Percentiles rank a stretch among this genome's conserved stretches.
These are phyloP conservation scores for Rhynchonycteris naso DNA, from an alignment of 2,797 vertebrate genomes.

Conservation along the genomic window DNA sequence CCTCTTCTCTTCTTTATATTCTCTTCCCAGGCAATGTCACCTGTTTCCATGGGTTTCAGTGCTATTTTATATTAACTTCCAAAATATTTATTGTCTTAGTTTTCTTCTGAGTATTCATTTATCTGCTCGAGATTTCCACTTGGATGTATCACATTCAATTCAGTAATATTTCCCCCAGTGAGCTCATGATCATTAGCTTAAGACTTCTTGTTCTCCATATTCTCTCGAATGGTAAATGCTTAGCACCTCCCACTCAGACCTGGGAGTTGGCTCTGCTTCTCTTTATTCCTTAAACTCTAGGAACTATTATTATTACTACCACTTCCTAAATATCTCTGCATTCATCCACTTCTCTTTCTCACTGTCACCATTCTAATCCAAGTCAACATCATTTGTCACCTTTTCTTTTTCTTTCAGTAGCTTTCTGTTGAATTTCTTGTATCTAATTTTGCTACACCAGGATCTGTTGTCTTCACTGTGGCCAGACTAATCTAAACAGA, in stretches of 20 bases:
- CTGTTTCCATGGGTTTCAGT: neutral
- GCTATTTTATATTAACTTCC: slow-evolving; percentile 26
- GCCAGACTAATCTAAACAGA: neutral
- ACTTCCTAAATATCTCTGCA: neutral
- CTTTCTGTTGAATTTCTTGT: neutral
- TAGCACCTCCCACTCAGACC: neutral
- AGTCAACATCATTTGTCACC: neutral
- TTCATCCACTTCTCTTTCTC: neutral
- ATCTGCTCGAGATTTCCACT: neutral
- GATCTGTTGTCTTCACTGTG: neutral
- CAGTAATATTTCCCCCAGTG: neutral
- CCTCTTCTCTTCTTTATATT: neutral
- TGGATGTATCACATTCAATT: neutral
- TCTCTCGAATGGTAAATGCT: neutral
- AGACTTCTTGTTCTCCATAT: neutral
- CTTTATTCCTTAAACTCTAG: neutral
- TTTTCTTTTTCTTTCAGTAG: neutral
- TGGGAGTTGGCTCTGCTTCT: neutral
- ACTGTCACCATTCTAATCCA: neutral
- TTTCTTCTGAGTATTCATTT: slow-evolving; percentile 32
- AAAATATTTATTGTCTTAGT: neutral
- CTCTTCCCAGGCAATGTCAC: neutral
- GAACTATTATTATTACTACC: neutral
- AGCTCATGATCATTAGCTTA: neutral
- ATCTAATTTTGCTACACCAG: neutral